Evolutionary conservation across 2,888 invertebrate genomes (phyloP).

Genomic region (Prenolepis imparis): DNA sequence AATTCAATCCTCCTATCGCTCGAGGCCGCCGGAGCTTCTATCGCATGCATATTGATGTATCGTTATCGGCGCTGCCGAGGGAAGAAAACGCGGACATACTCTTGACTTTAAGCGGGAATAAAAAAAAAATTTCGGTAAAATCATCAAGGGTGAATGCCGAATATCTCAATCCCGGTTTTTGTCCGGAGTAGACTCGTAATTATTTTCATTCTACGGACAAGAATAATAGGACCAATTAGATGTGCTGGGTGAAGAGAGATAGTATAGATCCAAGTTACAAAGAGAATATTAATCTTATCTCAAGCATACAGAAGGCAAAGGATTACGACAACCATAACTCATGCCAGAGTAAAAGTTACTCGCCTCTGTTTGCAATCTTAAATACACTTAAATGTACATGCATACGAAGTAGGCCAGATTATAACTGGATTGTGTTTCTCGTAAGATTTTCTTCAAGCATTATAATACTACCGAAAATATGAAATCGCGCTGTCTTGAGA

Average conservation of each 20-base stretch:
- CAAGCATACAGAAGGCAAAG: neutral
- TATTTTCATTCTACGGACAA: conserved; percentile 6
- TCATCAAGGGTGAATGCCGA: neutral
- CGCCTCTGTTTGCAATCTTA: conserved; percentile 2
- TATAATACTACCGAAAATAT: conserved; percentile 11
- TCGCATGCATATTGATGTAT: conserved; percentile 58
- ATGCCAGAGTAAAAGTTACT: neutral
- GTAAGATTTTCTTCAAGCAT: neutral
- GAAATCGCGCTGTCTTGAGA: neutral
- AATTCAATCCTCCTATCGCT: conserved; percentile 58
- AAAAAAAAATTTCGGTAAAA: conserved; percentile 33
- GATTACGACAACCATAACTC: neutral
- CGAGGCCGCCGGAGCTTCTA: conserved; percentile 34
- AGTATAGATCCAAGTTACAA: conserved; percentile 13
- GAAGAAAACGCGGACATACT: conserved; percentile 32
- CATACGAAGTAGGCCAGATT: neutral
- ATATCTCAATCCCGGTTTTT: neutral
- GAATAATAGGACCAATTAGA: neutral
- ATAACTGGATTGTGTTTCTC: conserved; percentile 14
- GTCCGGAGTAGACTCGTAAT: neutral
- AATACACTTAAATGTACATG: conserved; percentile 5
- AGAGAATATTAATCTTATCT: conserved; percentile 25
- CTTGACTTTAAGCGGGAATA: conserved; percentile 27
- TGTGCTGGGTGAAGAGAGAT: neutral
- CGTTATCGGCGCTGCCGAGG: conserved; percentile 39